A percentile compares a stretch with the other conserved stretches of the same genome.
phyloP scores from a whole-genome alignment of 2,113 vertebrate genomes.

The Larimichthys crocea region DNA sequence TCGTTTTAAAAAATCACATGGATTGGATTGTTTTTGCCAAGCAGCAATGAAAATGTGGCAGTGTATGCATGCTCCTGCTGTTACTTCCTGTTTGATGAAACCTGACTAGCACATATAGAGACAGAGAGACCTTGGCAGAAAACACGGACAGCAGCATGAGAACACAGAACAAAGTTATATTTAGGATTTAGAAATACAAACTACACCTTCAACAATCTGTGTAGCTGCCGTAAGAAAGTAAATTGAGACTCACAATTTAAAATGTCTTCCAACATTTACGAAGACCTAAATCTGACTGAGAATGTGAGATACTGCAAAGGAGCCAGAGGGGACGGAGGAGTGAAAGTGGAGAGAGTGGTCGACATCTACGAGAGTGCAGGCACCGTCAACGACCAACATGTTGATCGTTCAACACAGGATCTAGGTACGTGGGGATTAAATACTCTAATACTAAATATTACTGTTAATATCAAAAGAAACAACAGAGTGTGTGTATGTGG shows the following conservation, averaged over 20 bases:
- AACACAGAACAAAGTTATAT: background rate
- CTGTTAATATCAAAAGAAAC: too few species aligned
- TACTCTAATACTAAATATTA: too few species aligned
- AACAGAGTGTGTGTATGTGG: background rate
- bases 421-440: background rate
- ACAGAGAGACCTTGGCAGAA: background rate
- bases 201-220: background rate
- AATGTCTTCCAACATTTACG: conserved; percentile 54
- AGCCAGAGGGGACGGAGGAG: fast-evolving
- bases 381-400: fast-evolving
- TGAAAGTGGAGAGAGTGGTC: conserved; percentile 7
- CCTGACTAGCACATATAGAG: background rate
- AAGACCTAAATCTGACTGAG: background rate
- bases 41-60: too few species aligned
- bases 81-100: conserved; percentile 27
- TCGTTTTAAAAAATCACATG: background rate
- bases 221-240: too few species aligned
- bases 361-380: conserved; percentile 43
- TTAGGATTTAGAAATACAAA: background rate
- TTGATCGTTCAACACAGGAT: fast-evolving
- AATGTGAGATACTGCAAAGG: background rate
- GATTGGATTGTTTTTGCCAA: background rate
- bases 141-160: background rate
- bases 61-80: background rate
- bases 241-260: background rate